Conservation (phyloP, 2,113 vertebrate species). For the Martes martes region DNA sequence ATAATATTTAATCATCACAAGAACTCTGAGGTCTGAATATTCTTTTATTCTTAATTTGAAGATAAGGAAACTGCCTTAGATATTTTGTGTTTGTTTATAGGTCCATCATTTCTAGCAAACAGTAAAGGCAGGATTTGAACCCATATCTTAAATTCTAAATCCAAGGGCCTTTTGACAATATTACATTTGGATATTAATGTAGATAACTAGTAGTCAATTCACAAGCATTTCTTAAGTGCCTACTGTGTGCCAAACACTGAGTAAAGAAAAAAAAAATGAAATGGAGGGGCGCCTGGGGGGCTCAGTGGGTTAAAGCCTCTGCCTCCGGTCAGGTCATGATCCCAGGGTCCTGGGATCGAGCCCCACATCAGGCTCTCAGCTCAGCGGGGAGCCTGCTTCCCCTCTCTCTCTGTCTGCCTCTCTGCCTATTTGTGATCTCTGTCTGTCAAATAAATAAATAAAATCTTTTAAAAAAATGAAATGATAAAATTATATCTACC, state of each 20-base stretch:
- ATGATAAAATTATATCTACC: background rate
- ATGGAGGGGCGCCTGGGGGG: too few species aligned
- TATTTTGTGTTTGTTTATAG: background rate
- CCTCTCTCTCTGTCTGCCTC: too few species aligned
- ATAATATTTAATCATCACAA: background rate
- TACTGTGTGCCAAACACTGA: background rate
- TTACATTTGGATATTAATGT: background rate
- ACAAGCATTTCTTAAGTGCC: background rate
- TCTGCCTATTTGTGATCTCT: too few species aligned
- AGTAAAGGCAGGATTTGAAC: background rate
- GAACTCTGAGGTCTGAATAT: background rate
- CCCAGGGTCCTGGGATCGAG: too few species aligned
- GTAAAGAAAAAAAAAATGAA: background rate
- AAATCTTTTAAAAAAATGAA: background rate
- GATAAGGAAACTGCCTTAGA: background rate
- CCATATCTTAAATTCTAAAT: background rate
- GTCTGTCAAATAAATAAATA: too few species aligned
- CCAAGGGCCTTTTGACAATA: background rate
- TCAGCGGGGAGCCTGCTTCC: too few species aligned
- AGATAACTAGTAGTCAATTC: background rate
- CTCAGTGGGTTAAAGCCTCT: too few species aligned
- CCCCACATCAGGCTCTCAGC: too few species aligned
- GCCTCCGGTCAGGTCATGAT: too few species aligned
- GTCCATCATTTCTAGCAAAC: background rate
- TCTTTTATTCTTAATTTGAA: background rate